These are phyloP conservation scores for Ridgeia piscesae DNA, from an alignment of 1,140 invertebrate species.

Conservation along the genomic window DNA sequence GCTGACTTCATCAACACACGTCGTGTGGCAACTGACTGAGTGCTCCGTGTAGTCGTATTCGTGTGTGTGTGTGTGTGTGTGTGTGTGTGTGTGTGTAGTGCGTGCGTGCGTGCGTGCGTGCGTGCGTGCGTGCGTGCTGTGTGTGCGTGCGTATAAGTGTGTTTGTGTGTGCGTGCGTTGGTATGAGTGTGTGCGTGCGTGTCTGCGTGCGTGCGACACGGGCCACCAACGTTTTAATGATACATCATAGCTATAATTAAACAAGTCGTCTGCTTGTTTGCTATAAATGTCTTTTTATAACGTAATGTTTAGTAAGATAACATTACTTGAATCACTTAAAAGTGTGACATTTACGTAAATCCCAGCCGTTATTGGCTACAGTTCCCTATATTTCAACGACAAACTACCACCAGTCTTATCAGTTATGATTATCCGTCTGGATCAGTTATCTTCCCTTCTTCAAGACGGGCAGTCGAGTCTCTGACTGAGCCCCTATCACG, in stretches of 20 bases:
- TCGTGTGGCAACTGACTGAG: no score
- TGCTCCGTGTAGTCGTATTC: background rate
- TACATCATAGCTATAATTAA: background rate
- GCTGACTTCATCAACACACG: no score
- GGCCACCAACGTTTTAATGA: background rate
- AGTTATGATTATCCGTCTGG: no score
- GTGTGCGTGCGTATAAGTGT: constrained; percentile 5
- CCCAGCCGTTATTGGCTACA: no score
- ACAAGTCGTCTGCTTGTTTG: background rate
- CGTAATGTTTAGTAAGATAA: no score
- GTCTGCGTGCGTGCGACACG: background rate
- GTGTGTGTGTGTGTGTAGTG: constrained; percentile 27
- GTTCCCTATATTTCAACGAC: no score
- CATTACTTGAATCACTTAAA: no score
- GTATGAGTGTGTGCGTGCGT: constrained; percentile 22
- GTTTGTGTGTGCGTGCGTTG: constrained; percentile 29
- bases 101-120: constrained; percentile 6
- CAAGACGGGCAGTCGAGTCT: no score
- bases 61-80: constrained; percentile 31
- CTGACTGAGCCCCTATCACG: no score
- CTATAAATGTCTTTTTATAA: background rate
- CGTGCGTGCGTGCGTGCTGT: constrained; percentile 9
- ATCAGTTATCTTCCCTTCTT: no score
- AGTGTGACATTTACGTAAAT: no score
- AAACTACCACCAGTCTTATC: no score